Evolutionary conservation across 2,888 invertebrate genomes (phyloP), one percentile per base, ranked within the genome.

Genomic region (Xestia rhomboidea): DNA sequence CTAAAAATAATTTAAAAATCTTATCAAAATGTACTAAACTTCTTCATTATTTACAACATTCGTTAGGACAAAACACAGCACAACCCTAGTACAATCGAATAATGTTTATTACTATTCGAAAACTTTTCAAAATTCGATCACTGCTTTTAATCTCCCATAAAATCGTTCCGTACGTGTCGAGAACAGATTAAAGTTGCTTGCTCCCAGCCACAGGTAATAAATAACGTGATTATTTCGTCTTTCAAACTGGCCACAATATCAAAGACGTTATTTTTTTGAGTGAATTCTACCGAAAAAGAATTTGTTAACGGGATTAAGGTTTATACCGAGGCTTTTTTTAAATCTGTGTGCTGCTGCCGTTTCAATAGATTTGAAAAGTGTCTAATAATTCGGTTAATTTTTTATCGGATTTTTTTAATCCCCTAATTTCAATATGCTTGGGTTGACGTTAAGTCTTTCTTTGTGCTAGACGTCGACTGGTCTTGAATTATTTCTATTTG

Each of bases 211-310:
- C 87, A 89, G 90, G 95, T 91, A 95, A 96, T 96, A 96, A 96
- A 96, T 96, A 96, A 96, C 94, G 90, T 91, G 96, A 96, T 96
- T 96, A 96, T 95, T 95, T 95, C 95, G 93, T 95, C 93, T 84
- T 95, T 92, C 89, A 93, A 94, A 94, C 94, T 93, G 91, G 92
- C 93, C 91, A 93, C 89, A 92, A 91, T 91, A 78, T 88, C 91
- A 93, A 91, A 93, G 91, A 90, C 90, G 89, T 89, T 90, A 91
- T 92, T 86, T 94, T 93, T 94, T 94, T 86, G 90, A 93, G 90
- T 92, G 93, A 93, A 93, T 91, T 92, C 93, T 90, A 90, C 91
- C 92, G 91, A 93, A 93, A 93, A 90, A 92, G 85, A 87, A 90
- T 91, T 92, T 91, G 91, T 93, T 92, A 93, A 92, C 91, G 93